A percentile compares a stretch with the other conserved stretches of the same genome.
These are phyloP conservation scores for Crioceris asparagi DNA, from an alignment of 2,888 invertebrate genomes.

Conservation along the genomic window DNA sequence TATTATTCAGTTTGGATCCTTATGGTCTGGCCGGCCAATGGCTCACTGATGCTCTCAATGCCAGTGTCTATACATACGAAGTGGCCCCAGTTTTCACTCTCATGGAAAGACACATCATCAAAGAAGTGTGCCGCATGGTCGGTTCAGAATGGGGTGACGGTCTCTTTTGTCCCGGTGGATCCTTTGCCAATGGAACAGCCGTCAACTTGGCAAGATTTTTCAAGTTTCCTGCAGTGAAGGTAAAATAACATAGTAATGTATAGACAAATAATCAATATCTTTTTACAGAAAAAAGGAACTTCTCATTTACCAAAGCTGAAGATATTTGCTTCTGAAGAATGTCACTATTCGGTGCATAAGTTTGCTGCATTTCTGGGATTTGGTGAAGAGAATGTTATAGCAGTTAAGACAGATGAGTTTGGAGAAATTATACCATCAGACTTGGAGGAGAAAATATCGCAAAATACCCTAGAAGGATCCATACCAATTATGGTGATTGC, in stretches of 20 bases:
- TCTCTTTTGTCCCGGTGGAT: conserved; percentile 48
- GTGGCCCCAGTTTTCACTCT: conserved; percentile 46
- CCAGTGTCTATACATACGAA: conserved; percentile 46
- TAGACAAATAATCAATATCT: not conserved
- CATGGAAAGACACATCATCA: conserved; percentile 41
- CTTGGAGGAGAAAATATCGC: conserved; percentile 33
- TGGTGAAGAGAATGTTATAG: conserved; percentile 46
- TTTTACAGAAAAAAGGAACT: conserved; percentile 34
- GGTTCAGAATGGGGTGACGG: conserved; percentile 40
- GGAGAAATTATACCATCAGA: conserved; percentile 35
- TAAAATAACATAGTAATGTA: conserved; percentile 16
- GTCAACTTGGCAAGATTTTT: conserved; percentile 44
- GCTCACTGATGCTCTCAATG: conserved; percentile 42
- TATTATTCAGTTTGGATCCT: conserved; percentile 41
- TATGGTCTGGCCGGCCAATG: conserved; percentile 44
- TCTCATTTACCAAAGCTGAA: conserved; percentile 36
- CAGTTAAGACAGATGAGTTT: conserved; percentile 37
- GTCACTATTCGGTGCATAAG: conserved; percentile 50
- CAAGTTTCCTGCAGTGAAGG: conserved; percentile 39
- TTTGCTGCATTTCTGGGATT: conserved; percentile 48
- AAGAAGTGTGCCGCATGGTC: conserved; percentile 40
- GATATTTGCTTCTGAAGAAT: conserved; percentile 46
- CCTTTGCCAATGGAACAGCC: conserved; percentile 46
- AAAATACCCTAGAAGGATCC: conserved; percentile 28
- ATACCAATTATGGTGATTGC: conserved; percentile 41